phyloP scores from a whole-genome alignment of 2,797 vertebrate species.

The Anableps anableps region DNA sequence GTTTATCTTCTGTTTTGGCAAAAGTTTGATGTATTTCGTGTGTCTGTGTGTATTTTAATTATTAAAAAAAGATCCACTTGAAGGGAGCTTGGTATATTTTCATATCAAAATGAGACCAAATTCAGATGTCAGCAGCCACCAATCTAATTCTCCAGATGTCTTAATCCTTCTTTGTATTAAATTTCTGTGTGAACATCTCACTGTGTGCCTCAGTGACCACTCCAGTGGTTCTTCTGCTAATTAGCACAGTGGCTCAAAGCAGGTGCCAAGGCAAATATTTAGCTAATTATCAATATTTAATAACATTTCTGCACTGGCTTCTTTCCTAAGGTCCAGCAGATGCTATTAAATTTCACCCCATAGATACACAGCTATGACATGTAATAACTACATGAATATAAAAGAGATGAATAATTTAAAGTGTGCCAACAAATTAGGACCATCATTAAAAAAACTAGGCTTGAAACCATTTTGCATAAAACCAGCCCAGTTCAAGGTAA shows the following conservation, averaged over 20 bases:
- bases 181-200: conserved; percentile 41
- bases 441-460: conserved; percentile 98
- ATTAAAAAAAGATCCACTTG: background rate
- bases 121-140: background rate
- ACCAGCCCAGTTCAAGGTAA: conserved; percentile 96
- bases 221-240: conserved; percentile 80
- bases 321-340: conserved; percentile 97
- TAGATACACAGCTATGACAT: conserved; percentile 99
- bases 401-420: conserved; percentile 99
- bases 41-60: background rate
- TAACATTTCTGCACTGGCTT: conserved; percentile 89
- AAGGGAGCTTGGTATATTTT: background rate
- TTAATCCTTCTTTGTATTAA: conserved; percentile 35
- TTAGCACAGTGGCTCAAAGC: conserved; percentile 88
- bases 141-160: conserved; percentile 12
- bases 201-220: conserved; percentile 66
- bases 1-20: background rate
- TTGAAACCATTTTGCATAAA: conserved; percentile 99
- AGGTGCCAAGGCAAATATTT: conserved; percentile 98
- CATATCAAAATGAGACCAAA: conserved; percentile 18
- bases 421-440: conserved; percentile 99
- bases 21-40: background rate
- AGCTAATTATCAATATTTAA: conserved; percentile 99
- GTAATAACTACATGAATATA: conserved; percentile 99
- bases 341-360: conserved; percentile 99